These are phyloP conservation scores for Alexandromys oeconomus DNA, from an alignment of 2,797 vertebrate genomes.

Conservation along the genomic window DNA sequence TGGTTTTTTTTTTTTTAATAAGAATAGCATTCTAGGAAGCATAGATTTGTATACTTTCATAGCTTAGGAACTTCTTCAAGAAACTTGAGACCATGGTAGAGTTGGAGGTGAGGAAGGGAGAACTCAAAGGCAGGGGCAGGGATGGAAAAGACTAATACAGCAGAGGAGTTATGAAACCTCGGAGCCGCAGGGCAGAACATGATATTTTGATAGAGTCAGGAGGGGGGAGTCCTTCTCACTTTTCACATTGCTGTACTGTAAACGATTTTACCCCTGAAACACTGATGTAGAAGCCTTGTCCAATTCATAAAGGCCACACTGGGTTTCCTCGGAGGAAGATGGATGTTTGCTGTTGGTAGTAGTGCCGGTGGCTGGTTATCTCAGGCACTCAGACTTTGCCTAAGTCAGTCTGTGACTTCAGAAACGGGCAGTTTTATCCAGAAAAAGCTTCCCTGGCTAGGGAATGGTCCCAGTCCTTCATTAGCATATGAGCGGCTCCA, in stretches of 20 bases:
- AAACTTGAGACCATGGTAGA: slow-evolving; percentile 40
- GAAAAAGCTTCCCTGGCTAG: neutral
- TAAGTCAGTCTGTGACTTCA: neutral
- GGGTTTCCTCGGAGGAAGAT: neutral
- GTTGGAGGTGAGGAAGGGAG: neutral
- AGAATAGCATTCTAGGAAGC: neutral
- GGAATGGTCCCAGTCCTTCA: neutral
- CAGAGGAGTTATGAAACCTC: neutral
- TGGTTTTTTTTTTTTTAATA: neutral
- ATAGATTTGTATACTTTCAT: neutral
- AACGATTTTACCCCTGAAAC: slow-evolving; percentile 48
- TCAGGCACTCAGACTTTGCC: neutral
- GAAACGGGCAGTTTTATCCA: neutral
- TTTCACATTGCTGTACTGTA: slow-evolving; percentile 18
- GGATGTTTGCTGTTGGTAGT: neutral
- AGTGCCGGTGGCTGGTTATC: neutral
- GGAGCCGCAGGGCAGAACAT: slow-evolving; percentile 30
- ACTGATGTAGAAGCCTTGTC: slow-evolving; percentile 7
- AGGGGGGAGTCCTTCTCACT: neutral
- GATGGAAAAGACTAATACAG: slow-evolving; percentile 14
- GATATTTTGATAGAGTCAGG: slow-evolving; percentile 62
- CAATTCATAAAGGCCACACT: slow-evolving; percentile 30
- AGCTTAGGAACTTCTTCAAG: slow-evolving; percentile 13
- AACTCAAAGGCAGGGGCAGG: neutral
- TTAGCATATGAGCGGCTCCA: slow-evolving; percentile 24